These are phyloP conservation scores for Lepidotrigona ventralis DNA, from an alignment of 1,140 invertebrate species.

Conservation along the genomic window DNA sequence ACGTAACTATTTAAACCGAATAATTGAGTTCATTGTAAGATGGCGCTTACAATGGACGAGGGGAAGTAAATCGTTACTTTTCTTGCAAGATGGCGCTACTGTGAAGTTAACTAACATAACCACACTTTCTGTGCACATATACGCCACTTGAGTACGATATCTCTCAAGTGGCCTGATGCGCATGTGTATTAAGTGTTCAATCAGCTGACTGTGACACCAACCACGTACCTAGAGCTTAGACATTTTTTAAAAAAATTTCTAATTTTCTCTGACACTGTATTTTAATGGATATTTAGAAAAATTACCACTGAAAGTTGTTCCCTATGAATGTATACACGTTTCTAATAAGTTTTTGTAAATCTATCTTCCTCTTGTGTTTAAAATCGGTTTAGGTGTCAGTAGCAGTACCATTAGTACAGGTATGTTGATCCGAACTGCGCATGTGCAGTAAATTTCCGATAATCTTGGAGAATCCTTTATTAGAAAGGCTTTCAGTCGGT, in stretches of 20 bases:
- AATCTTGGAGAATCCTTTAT: not conserved
- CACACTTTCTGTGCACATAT: too few species aligned
- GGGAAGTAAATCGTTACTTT: not conserved
- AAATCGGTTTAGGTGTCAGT: not conserved
- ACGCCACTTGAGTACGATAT: not conserved
- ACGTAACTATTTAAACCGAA: not conserved
- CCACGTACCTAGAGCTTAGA: not conserved
- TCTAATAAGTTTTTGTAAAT: too few species aligned
- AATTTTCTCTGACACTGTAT: not conserved
- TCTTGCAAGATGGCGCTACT: not conserved
- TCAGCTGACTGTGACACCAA: conserved; percentile 19
- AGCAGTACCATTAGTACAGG: too few species aligned
- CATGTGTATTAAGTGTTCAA: not conserved
- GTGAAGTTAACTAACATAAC: not conserved
- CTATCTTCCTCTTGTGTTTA: not conserved
- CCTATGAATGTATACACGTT: not conserved
- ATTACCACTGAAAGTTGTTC: not conserved
- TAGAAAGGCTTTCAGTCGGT: not conserved
- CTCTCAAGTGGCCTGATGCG: not conserved
- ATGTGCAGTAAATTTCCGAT: not conserved
- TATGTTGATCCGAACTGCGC: not conserved
- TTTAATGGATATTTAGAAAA: not conserved
- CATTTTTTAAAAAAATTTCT: not conserved
- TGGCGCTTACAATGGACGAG: not conserved
- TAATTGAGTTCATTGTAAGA: not conserved